Base-by-base conservation (phyloP, 2,797 vertebrate genomes). In the Poeciliopsis gracilis region DNA sequence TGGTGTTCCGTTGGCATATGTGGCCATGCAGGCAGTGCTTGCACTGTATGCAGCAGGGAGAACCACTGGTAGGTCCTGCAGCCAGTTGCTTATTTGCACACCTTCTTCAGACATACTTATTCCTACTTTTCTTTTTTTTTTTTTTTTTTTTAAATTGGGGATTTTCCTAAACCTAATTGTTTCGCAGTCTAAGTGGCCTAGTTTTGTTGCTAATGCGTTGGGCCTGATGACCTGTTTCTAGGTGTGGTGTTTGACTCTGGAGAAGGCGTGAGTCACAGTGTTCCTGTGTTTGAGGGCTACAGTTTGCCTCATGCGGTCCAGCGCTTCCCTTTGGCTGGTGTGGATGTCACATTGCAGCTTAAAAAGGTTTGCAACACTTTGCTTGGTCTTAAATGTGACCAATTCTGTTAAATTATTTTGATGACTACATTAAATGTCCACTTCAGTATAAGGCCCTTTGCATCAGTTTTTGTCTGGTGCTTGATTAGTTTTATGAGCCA, bases 191-290 rank as follows among this genome's bases (percentile, higher is more conserved):
- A 63, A 63, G 15, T 63, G 33, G 28, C 30, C 30, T 7, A 63
- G 9, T 33, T 33, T 63, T 63, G 13, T 33, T 33, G 28, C 30
- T 63, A 33, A 33, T 36, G 30, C 1, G 1, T 33, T 63, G 28
- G 30, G 16, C 59, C 33, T 36, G 30, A 38, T 0, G 1, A 38
- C 30, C 30, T 8, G 9, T 66, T 76, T 70, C 11, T 28, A 96
- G 96, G 96, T 78, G 92, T 96, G 86, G 95, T 96, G 67, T 91
- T 96, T 77, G 95, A 96, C 88, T 96, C 96, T 59, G 96, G 96
- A 36, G 94, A 96, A 12, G 94, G 95, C 1, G 91, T 93, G 46
- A 96, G 94, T 81, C 95, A 96, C 90, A 95, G 94, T 23, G 95
- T 96, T 0, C 96, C 96, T 0, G 95, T 96, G 69, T 96, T 93